These are phyloP conservation scores for Syngnathus scovelli DNA, from an alignment of 2,113 vertebrate genomes.

Conservation along the genomic window DNA sequence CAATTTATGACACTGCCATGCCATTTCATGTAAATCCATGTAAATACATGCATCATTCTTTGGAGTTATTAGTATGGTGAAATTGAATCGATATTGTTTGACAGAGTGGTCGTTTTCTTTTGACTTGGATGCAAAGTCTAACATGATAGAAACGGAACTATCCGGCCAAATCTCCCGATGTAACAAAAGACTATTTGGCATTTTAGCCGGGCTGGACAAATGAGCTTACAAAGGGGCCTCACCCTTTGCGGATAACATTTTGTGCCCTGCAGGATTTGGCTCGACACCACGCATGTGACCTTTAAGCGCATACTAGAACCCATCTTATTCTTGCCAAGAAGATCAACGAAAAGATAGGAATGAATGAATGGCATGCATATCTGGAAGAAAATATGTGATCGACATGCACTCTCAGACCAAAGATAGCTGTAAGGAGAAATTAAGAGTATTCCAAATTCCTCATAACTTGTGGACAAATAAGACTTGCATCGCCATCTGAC, in stretches of 20 bases:
- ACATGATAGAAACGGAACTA: constrained; percentile 34
- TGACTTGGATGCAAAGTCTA: constrained; percentile 25
- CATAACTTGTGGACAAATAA: constrained; percentile 49
- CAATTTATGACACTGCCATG: neutral
- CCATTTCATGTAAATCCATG: neutral
- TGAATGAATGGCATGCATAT: constrained; percentile 24
- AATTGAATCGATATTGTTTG: constrained; percentile 49
- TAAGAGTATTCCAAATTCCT: constrained; percentile 44
- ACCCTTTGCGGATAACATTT: constrained; percentile 27
- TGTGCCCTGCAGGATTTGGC: constrained; percentile 27
- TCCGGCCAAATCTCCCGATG: constrained; percentile 11
- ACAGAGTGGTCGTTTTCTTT: constrained; percentile 31
- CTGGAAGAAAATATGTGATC: constrained; percentile 15
- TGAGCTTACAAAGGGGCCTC: constrained; percentile 11
- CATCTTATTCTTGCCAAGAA: constrained; percentile 19
- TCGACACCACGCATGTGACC: constrained; percentile 26
- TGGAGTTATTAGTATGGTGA: constrained; percentile 48
- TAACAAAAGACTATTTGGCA: constrained; percentile 32
- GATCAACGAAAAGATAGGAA: constrained; percentile 35
- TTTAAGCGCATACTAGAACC: constrained; percentile 28
- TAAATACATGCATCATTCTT: neutral
- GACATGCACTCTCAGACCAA: constrained; percentile 23
- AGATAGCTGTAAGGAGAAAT: constrained; percentile 45
- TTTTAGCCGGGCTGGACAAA: constrained; percentile 12
- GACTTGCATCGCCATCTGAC: constrained; percentile 34